Evolutionary conservation across 2,888 invertebrate species (phyloP).

Genomic region (Galerucella nymphaeae): DNA sequence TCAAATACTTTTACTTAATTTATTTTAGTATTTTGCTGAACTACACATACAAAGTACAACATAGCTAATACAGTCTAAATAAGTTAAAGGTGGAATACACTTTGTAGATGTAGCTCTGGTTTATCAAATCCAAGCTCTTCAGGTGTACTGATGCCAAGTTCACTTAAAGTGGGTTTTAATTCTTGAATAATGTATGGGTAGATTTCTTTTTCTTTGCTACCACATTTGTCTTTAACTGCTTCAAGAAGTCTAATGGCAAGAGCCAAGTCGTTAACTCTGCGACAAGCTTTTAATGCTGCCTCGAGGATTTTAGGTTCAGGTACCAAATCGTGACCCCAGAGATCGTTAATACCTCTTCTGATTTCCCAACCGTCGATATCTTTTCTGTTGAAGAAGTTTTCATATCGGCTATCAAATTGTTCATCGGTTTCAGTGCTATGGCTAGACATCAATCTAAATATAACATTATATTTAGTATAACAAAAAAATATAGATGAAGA

Average conservation of each 20-base stretch:
- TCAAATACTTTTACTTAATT: not conserved
- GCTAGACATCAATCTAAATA: constrained; percentile 57
- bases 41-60: not conserved
- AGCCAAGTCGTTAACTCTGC: constrained; percentile 93
- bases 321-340: constrained; percentile 89
- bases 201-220: constrained; percentile 76
- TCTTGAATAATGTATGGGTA: constrained; percentile 91
- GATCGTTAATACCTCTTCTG: constrained; percentile 90
- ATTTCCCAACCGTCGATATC: constrained; percentile 96
- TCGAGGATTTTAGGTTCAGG: constrained; percentile 91
- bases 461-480: not conserved
- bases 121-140: constrained; percentile 97
- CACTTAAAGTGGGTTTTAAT: constrained; percentile 90
- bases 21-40: not conserved
- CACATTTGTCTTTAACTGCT: constrained; percentile 90
- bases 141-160: constrained; percentile 92
- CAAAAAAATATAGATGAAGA: not conserved
- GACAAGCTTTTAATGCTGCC: constrained; percentile 90
- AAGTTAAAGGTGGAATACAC: constrained; percentile 75
- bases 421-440: constrained; percentile 79
- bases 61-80: constrained; percentile 24
- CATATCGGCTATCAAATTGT: constrained; percentile 85
- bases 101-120: constrained; percentile 89
- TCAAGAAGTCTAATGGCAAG: constrained; percentile 94
- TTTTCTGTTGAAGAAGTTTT: constrained; percentile 83